Evolutionary conservation across 2,888 invertebrate genomes (phyloP).

Genomic region (Prosopocoilus inquinatus): DNA sequence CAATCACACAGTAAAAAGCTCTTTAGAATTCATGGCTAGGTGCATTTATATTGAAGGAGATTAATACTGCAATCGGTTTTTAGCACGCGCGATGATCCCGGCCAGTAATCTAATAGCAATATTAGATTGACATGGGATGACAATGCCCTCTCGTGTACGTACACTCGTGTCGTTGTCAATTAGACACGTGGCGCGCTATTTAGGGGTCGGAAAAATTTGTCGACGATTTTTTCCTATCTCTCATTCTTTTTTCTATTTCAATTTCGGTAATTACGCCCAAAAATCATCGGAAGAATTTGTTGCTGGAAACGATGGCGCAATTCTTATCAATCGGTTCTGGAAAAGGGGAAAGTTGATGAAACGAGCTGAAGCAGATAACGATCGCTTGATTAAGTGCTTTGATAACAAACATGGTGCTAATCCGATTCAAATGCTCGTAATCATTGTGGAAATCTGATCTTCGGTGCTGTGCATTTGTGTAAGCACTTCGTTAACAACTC

Average conservation of each 20-base stretch:
- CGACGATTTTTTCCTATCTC: background rate
- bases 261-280: no score
- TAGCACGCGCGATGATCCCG: conserved; percentile 34
- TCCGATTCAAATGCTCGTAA: conserved; percentile 16
- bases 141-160: conserved; percentile 36
- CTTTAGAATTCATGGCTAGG: conserved; percentile 29
- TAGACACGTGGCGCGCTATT: conserved; percentile 33
- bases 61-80: conserved; percentile 33
- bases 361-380: conserved; percentile 7
- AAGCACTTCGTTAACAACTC: conserved; percentile 9
- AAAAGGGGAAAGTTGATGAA: conserved; percentile 1
- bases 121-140: conserved; percentile 40
- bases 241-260: no score
- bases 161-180: conserved; percentile 40
- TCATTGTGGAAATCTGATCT: conserved; percentile 18
- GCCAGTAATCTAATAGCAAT: conserved; percentile 44
- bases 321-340: background rate
- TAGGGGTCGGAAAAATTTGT: conserved; percentile 17
- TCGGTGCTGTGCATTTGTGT: conserved; percentile 10
- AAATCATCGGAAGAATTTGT: no score
- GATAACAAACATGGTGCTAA: conserved; percentile 17
- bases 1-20: conserved; percentile 3
- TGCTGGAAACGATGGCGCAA: background rate
- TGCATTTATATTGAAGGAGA: conserved; percentile 23
- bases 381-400: conserved; percentile 21